Evolutionary conservation across 2,888 invertebrate genomes (phyloP), one percentile per base, ranked within the genome.

Genomic region (Aromia moschata): DNA sequence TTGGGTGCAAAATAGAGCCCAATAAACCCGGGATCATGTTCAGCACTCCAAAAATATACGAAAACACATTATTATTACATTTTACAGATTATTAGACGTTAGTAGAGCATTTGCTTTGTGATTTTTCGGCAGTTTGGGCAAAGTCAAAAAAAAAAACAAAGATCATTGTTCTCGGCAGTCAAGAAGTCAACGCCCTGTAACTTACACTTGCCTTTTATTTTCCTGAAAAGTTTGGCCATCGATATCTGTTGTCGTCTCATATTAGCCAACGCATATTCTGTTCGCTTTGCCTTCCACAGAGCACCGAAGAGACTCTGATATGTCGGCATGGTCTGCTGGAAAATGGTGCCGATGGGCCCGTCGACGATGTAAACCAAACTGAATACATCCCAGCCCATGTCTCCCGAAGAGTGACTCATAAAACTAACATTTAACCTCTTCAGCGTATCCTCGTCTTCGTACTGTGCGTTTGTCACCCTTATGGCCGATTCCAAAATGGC

Each of bases 391-490:
- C 67, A 65, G 2, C 94, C 94, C 58, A 86, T 86, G 79, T 95
- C 94, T 49, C 91, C 89, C 49, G 86, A 70, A 2, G 80, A 80
- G 56, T 74, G 75, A 54, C 77, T 76, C 77, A 80, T 77, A 56
- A 80, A 74, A 57, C 75, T 85, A 52, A 96, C 93, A 80, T 96
- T 95, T 25, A 98, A 83, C 12, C 96, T 84, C 70, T 91, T 89
- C 10, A 97, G 84, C 46, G 97, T 93, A 78, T 97, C 96, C 31
- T 90, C 88, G 76, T 95, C 94, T 77, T 97, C 96, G 80, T 89
- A 94, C 82, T 96, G 96, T 10, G 96, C 94, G 81, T 96, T 96
- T 10, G 97, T 98, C 18, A 93, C 92, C 69, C 96, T 86, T 72
- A 94, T 87, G 5, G 94, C 93, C 18, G 91, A 89, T 77, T 94